Base-by-base conservation (phyloP, 2,888 invertebrate species). In the Apamea sordens region DNA sequence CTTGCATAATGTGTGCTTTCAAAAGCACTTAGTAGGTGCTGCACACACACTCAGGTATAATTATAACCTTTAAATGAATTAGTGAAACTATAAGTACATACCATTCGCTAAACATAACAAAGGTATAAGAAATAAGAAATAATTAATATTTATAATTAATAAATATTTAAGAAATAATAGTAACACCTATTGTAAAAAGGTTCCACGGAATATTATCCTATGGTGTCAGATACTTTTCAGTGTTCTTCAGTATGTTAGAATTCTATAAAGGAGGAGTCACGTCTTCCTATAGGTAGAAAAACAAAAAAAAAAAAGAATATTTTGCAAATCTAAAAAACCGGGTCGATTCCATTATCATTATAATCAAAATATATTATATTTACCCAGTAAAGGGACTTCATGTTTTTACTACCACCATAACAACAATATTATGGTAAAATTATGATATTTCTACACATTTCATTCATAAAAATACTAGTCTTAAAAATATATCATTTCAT, bases 401-500 rank as follows among this genome's bases (percentile, higher is more conserved):
- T 32, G 3, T 21, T 77, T 59, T 53, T 32, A n/a, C 10, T 21
- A 59, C 56, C 65, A 8, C 3, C 11, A 32, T 21, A 56, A 67
- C 28, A 53, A 24, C 6, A 32, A 18, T 32, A 24, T 24, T 70
- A 50, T 24, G 10, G 32, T 24, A 47, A 47, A 36, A 76, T 47
- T 0, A n/a, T 50, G 5, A 28, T 36, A 47, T 56, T 44, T 77
- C 4, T 56, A 56, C 77, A 67, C 21, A 63, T 41, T 44, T 63
- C 32, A 53, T 70, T 81, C 28, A 61, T 47, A 68, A 77, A 77
- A 63, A 32, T 41, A 64, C 7, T 21, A n/a, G 41, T 65, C 68
- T 67, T 85, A 41, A 67, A 65, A 80, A 50, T 67, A 47, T n/a
- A 56, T n/a, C 65, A 77, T 61, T 87, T 75, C 68, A 74, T 76